Evolutionary conservation across 2,888 invertebrate species (phyloP).

Genomic region (Lithosia quadra): DNA sequence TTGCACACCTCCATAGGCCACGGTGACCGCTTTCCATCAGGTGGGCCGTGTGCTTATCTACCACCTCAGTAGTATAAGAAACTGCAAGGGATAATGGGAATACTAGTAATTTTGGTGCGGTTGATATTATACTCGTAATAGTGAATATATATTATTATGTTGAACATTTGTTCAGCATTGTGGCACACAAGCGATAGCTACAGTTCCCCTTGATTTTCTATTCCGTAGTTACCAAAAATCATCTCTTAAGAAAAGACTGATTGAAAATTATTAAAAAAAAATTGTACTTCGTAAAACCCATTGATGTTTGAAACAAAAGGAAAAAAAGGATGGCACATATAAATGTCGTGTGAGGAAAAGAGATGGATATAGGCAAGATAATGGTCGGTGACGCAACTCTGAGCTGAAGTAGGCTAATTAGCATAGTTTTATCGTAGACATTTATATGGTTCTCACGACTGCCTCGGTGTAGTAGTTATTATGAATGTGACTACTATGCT

Average conservation of each 20-base stretch:
- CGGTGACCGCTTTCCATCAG: no score
- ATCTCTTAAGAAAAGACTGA: slow-evolving; percentile 4
- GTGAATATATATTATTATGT: no score
- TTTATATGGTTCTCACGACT: no score
- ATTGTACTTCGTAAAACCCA: neutral
- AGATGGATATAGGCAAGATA: neutral
- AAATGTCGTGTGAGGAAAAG: neutral
- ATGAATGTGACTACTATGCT: no score
- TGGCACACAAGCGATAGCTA: neutral
- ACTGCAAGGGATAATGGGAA: no score
- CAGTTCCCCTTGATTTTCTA: neutral
- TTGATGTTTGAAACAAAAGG: neutral
- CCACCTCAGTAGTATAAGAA: no score
- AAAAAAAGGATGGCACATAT: neutral
- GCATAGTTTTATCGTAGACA: neutral
- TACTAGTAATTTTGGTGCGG: no score
- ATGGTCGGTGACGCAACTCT: neutral
- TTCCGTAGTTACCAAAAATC: neutral
- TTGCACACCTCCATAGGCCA: no score
- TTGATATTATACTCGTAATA: no score
- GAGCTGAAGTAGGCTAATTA: slow-evolving; percentile 3
- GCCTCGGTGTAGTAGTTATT: no score
- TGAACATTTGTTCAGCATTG: neutral
- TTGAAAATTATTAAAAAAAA: slow-evolving; percentile 1
- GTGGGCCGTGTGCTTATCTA: no score